phyloP scores from a whole-genome alignment of 2,797 vertebrate species.

The Lepilemur septentrionalis region DNA sequence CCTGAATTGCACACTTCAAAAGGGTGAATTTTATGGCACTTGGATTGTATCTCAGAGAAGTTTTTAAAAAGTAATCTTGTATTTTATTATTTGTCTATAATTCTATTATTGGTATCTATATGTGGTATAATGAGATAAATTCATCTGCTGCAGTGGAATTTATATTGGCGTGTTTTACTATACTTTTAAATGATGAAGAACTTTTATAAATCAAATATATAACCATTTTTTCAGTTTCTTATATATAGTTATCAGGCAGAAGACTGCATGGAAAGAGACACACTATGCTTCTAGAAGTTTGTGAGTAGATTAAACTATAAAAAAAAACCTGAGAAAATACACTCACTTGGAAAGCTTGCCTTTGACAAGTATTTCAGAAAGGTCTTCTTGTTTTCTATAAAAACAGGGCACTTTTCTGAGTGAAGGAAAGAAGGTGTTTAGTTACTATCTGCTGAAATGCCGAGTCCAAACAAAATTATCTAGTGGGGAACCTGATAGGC shows the following conservation, averaged over 20 bases:
- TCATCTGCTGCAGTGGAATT: background rate
- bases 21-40: background rate
- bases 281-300: background rate
- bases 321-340: constrained; percentile 58
- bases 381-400: constrained; percentile 64
- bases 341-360: constrained; percentile 35
- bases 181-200: constrained; percentile 17
- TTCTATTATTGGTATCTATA: background rate
- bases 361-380: constrained; percentile 52
- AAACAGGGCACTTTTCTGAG: constrained; percentile 65
- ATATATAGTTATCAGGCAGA: background rate
- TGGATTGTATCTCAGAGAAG: background rate
- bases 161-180: background rate
- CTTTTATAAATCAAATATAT: background rate
- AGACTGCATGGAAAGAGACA: constrained; percentile 1
- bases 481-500: constrained; percentile 61
- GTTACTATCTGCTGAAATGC: constrained; percentile 67
- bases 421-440: constrained; percentile 61
- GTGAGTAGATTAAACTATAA: constrained; percentile 44
- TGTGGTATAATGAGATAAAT: background rate
- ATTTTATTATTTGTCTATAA: background rate
- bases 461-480: constrained; percentile 70
- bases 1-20: background rate
- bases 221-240: background rate
- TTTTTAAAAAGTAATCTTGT: background rate